Evolutionary conservation across 2,888 invertebrate genomes (phyloP), one percentile per base, ranked within the genome.

Genomic region (Hypena proboscidalis): DNA sequence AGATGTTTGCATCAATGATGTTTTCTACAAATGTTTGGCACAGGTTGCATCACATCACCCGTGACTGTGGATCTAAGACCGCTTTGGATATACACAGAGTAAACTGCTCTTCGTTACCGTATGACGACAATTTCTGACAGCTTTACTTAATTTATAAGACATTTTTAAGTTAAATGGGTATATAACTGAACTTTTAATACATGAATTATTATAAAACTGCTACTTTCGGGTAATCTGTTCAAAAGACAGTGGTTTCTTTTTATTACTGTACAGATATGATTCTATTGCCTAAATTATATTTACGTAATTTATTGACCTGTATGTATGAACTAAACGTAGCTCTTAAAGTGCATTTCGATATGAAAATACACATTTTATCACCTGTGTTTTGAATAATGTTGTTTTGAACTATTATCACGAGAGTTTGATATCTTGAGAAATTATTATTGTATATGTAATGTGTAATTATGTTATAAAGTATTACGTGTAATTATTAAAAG

Each of bases 401-500:
- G 84, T 84, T 70, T 82, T 77, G 78, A 80, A 81, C 72, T 80
- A 62, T 61, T 67, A 80, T 84, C 83, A 78, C 80, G 77, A 84
- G 82, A 84, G 85, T 87, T 88, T 82, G 85, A 85, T 83, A 83
- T 85, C 84, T 83, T 84, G 84, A 85, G 85, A 89, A 88, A 88
- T 87, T 88, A 87, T 88, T 86, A 89, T 89, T 89, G 86, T 88
- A 88, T 80, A 84, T 86, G 85, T 89, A 89, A 80, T 67, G 83
- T 90, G 89, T 90, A 90, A 90, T 89, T 89, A 89, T 89, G 90
- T 90, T 90, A 88, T 86, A 82, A 89, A 89, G 87, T 90, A 90
- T 90, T 89, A 90, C 80, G 79, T 88, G 87, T 90, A 90, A 90
- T 87, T 89, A 90, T 89, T 88, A 88, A 90, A 90, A 89, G 80